Conservation (phyloP, 2,888 invertebrate genomes). For the Leistus spinibarbis region DNA sequence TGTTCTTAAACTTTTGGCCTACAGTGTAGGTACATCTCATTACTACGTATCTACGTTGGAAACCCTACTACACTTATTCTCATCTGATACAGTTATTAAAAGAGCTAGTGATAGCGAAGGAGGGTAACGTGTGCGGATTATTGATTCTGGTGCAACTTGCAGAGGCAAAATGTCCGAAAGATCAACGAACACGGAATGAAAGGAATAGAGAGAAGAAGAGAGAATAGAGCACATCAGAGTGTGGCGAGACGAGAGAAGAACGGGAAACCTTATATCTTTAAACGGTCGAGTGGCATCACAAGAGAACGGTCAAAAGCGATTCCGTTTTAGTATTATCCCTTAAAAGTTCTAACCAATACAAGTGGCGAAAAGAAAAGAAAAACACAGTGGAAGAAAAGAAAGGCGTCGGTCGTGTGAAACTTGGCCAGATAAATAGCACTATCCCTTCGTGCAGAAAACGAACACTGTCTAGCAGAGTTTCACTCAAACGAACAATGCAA, state of each 20-base stretch:
- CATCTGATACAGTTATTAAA: constrained; percentile 35
- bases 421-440: constrained; percentile 15
- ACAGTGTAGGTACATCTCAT: too few species aligned
- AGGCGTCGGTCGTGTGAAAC: constrained; percentile 17
- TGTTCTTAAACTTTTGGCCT: too few species aligned
- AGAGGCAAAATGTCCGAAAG: neutral
- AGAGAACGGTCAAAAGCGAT: constrained; percentile 52
- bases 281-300: constrained; percentile 46
- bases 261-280: constrained; percentile 41
- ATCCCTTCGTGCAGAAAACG: neutral
- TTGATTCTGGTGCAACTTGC: constrained; percentile 17
- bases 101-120: constrained; percentile 24
- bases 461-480: neutral
- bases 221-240: constrained; percentile 6
- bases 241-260: neutral
- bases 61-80: neutral
- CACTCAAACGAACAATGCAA: constrained; percentile 13
- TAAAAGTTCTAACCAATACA: constrained; percentile 49
- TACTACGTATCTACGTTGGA: too few species aligned
- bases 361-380: constrained; percentile 43
- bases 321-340: constrained; percentile 51
- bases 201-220: constrained; percentile 1
- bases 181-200: neutral
- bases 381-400: constrained; percentile 8
- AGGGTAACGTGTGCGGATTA: constrained; percentile 33